These are phyloP conservation scores for Antechinus flavipes DNA, from an alignment of 2,113 vertebrate species.

Conservation along the genomic window DNA sequence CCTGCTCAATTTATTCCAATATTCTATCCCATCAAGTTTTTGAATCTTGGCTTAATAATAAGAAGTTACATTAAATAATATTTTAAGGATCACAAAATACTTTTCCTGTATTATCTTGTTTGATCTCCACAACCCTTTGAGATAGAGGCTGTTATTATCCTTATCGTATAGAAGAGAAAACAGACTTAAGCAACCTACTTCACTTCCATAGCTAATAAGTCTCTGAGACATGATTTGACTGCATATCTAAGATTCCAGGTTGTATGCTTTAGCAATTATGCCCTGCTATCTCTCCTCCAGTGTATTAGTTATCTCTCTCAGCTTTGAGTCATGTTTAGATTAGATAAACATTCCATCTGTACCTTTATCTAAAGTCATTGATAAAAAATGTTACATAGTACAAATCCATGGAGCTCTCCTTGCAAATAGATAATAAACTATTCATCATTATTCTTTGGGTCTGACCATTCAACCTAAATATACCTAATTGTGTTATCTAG, in stretches of 20 bases:
- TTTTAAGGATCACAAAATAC: neutral
- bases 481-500: neutral
- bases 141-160: neutral
- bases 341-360: neutral
- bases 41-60: neutral
- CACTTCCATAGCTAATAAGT: neutral
- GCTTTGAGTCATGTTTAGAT: neutral
- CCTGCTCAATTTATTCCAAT: neutral
- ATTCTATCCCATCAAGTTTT: neutral
- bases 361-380: neutral
- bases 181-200: neutral
- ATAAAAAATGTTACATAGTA: neutral
- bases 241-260: neutral
- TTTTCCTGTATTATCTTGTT: neutral
- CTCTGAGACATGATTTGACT: neutral
- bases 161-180: neutral
- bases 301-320: neutral
- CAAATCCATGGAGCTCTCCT: neutral
- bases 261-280: neutral
- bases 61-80: neutral
- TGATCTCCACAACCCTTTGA: neutral
- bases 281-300: neutral
- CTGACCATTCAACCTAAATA: neutral
- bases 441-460: neutral
- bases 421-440: neutral